phyloP scores from a whole-genome alignment of 2,888 invertebrate genomes.

The Lepidochrysops patricia region DNA sequence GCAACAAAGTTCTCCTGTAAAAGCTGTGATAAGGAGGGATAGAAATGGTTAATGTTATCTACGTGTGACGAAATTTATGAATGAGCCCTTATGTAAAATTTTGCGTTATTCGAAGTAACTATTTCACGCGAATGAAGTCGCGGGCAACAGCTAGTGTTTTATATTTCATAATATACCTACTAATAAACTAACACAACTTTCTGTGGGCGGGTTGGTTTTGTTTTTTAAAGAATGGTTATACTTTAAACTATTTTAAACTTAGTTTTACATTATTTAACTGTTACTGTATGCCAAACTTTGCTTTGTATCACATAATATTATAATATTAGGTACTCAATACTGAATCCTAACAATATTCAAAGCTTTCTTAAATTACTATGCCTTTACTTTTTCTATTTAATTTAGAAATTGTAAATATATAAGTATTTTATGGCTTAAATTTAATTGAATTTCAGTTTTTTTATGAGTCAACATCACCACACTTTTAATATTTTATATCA shows the following conservation, averaged over 20 bases:
- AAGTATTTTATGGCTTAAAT: neutral
- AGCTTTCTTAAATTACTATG: neutral
- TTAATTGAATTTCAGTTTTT: neutral
- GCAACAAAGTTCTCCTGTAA: no score
- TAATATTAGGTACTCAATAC: neutral
- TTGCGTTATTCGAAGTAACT: no score
- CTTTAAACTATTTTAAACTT: neutral
- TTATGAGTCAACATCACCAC: no score
- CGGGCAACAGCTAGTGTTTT: neutral
- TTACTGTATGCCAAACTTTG: neutral
- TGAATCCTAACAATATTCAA: neutral
- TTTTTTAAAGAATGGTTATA: neutral
- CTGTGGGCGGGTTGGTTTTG: neutral
- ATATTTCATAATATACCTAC: neutral
- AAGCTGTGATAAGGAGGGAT: no score
- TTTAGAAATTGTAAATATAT: no score
- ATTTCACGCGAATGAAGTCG: no score
- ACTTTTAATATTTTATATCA: no score
- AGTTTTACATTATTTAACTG: neutral
- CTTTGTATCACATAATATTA: no score
- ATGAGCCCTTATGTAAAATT: no score
- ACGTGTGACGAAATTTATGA: no score
- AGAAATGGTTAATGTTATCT: no score
- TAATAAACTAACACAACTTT: neutral
- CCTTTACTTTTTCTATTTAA: no score